These are phyloP conservation scores for Alentia gelatinosa DNA, from an alignment of 2,888 invertebrate genomes.

Conservation along the genomic window DNA sequence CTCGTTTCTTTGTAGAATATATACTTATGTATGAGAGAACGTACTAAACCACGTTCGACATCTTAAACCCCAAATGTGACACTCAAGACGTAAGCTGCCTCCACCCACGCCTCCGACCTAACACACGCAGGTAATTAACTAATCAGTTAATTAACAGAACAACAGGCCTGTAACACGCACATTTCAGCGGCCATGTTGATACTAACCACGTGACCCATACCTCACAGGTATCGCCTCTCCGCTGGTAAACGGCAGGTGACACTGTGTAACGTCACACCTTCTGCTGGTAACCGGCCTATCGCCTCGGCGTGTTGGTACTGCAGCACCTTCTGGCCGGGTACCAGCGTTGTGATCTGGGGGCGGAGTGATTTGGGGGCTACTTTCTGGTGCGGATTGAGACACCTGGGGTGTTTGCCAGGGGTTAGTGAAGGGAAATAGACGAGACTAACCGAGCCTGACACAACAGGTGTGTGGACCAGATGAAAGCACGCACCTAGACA, in stretches of 20 bases:
- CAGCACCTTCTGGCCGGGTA: background rate
- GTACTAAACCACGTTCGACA: too few relatives aligned
- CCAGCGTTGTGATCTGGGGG: background rate
- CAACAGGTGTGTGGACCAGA: background rate
- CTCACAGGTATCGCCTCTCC: background rate
- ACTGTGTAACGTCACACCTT: slow-evolving; percentile 1
- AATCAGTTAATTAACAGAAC: too few relatives aligned
- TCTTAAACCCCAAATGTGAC: too few relatives aligned
- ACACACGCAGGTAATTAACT: too few relatives aligned
- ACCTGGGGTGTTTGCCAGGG: background rate
- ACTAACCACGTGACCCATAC: background rate
- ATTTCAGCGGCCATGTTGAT: background rate
- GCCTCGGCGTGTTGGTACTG: background rate
- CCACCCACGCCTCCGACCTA: too few relatives aligned
- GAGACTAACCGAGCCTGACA: background rate
- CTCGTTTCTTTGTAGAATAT: too few relatives aligned
- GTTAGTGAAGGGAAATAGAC: background rate
- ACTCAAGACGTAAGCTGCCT: too few relatives aligned
- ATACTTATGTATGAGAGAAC: too few relatives aligned
- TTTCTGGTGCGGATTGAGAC: background rate
- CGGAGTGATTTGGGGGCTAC: background rate
- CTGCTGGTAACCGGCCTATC: background rate
- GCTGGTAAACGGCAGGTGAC: too few relatives aligned
- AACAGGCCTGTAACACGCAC: too few relatives aligned
- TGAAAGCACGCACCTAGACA: background rate